A percentile compares a stretch with the other conserved stretches of the same genome.
phyloP scores from a whole-genome alignment of 2,797 vertebrate genomes.

The Ciconia nigra region DNA sequence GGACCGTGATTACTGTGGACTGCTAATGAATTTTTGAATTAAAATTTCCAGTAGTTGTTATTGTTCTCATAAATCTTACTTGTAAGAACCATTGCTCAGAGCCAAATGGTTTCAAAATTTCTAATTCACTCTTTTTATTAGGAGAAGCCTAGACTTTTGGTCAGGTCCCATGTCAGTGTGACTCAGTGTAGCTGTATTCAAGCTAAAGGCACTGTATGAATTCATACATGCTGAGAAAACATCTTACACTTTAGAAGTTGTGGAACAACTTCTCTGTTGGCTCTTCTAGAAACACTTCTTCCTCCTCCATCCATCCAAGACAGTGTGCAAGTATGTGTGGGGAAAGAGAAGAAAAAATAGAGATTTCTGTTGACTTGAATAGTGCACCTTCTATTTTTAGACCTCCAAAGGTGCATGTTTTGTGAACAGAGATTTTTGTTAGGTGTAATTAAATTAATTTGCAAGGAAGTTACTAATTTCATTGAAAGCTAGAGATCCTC shows the following conservation, averaged over 20 bases:
- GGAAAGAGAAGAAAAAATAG: not conserved
- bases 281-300: not conserved
- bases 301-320: not conserved
- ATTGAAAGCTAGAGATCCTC: conserved; percentile 65
- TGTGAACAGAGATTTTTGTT: conserved; percentile 63
- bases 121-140: conserved; percentile 28
- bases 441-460: conserved; percentile 68
- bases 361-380: not conserved
- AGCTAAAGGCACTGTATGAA: not conserved
- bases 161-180: not conserved
- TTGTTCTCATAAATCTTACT: conserved; percentile 3
- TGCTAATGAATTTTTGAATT: conserved; percentile 51
- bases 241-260: not conserved
- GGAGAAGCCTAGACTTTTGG: not conserved
- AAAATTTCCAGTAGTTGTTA: conserved; percentile 16
- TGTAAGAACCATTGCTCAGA: conserved; percentile 30
- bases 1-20: not conserved
- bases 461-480: conserved; percentile 75
- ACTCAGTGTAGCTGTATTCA: not conserved
- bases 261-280: not conserved
- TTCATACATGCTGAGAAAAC: not conserved
- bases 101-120: conserved; percentile 35
- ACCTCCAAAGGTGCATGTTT: conserved; percentile 20
- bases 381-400: conserved; percentile 52
- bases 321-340: not conserved